phyloP scores from a whole-genome alignment of 1,140 invertebrate species.

The Rhopalosiphum maidis region DNA sequence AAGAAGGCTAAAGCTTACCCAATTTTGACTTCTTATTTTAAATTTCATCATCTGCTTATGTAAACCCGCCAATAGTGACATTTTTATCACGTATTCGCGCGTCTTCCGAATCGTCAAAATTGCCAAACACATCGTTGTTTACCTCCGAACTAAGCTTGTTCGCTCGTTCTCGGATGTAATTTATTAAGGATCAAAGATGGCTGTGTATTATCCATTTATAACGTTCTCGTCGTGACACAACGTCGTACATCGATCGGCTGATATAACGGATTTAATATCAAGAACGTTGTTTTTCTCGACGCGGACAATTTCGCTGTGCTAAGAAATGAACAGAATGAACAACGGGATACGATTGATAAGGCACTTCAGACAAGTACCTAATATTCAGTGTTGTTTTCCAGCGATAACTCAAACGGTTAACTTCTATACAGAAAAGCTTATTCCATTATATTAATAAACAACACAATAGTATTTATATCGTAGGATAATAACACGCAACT shows the following conservation, averaged over 20 bases:
- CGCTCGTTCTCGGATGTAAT: neutral
- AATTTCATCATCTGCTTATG: neutral
- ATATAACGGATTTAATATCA: neutral
- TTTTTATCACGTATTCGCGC: neutral
- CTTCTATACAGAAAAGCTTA: neutral
- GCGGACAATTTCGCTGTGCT: neutral
- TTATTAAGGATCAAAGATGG: conserved; percentile 2
- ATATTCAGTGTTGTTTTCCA: neutral
- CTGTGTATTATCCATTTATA: neutral
- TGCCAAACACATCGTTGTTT: neutral
- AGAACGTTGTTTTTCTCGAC: neutral
- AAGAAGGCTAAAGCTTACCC: neutral
- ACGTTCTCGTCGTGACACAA: neutral
- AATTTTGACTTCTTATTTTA: neutral
- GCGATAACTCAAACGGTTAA: neutral
- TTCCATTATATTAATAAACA: neutral
- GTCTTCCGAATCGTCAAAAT: neutral
- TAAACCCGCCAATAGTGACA: neutral
- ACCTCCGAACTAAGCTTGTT: neutral
- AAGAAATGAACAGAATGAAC: neutral
- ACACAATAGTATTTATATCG: neutral
- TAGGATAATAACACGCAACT: neutral
- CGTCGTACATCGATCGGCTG: neutral
- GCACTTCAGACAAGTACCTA: neutral
- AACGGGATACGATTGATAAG: neutral